phyloP scores from a whole-genome alignment of 2,888 invertebrate species.

The Platypus cylindrus region DNA sequence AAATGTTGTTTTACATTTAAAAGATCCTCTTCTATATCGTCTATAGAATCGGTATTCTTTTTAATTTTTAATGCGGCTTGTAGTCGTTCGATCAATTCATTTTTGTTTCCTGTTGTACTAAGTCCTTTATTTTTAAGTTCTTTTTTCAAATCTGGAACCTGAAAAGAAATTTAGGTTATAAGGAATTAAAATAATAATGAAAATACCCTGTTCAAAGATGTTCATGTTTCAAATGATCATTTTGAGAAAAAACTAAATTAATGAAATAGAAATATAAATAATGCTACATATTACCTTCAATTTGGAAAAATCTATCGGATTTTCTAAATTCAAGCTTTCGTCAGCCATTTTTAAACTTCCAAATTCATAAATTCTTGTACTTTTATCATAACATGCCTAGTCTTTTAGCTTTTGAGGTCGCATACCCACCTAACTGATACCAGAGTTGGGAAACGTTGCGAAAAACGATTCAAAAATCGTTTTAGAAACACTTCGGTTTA shows the following conservation, averaged over 20 bases:
- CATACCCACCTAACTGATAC: no score
- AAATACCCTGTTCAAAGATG: not conserved
- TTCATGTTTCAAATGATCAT: conserved; percentile 1
- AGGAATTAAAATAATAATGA: not conserved
- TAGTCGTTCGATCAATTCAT: conserved; percentile 64
- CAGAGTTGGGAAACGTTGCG: no score
- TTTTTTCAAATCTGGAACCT: conserved; percentile 76
- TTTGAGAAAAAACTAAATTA: conserved; percentile 3
- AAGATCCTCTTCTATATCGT: conserved; percentile 44
- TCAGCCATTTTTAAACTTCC: conserved; percentile 22
- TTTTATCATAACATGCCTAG: no score
- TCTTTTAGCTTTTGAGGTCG: no score
- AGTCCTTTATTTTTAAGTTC: conserved; percentile 70
- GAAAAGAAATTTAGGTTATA: conserved; percentile 12
- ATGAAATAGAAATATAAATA: not conserved
- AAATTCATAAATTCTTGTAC: no score
- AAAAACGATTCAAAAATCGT: no score
- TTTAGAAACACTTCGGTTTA: no score
- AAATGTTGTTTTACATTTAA: conserved; percentile 35
- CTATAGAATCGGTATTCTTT: conserved; percentile 32
- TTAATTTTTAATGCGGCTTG: conserved; percentile 42
- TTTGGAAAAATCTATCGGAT: conserved; percentile 24
- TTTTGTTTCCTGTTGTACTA: conserved; percentile 65
- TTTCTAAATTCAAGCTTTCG: conserved; percentile 16
- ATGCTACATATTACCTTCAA: conserved; percentile 23